phyloP scores from a whole-genome alignment of 2,888 invertebrate genomes.

The Nemurella pictetii region DNA sequence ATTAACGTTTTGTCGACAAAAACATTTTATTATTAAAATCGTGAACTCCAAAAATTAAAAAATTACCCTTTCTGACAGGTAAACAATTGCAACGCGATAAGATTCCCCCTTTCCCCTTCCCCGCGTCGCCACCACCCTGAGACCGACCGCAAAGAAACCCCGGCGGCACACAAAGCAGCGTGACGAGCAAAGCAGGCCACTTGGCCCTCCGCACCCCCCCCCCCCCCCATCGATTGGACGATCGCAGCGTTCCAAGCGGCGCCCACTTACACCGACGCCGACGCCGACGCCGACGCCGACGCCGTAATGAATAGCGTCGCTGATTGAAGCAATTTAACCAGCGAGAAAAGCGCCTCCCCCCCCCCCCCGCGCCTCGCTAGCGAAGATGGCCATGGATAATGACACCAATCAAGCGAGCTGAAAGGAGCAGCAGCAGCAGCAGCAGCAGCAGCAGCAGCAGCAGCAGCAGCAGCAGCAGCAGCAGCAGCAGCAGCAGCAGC shows the following conservation, averaged over 20 bases:
- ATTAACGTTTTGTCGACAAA: too few species aligned
- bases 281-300: not conserved
- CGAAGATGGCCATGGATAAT: slow-evolving; percentile 34
- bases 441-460: too few species aligned
- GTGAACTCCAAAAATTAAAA: not conserved
- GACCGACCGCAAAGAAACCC: not conserved
- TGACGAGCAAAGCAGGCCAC: not conserved
- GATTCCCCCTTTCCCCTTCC: not conserved
- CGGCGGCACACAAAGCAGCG: not conserved
- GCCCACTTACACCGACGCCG: too few species aligned
- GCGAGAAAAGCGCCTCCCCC: slow-evolving; percentile 5
- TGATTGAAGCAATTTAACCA: slow-evolving; percentile 42
- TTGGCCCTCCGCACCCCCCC: not conserved
- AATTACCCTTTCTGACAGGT: not conserved
- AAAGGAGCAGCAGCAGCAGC: too few species aligned
- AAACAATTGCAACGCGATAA: not conserved
- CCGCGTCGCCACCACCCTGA: not conserved
- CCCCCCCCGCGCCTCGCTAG: slow-evolving; percentile 15
- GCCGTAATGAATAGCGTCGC: slow-evolving; percentile 41
- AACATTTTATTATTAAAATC: not conserved
- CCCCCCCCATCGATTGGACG: slow-evolving; percentile 35
- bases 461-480: too few species aligned
- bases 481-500: too few species aligned
- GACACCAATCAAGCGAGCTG: slow-evolving; percentile 41
- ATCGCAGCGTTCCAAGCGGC: not conserved